Conservation (phyloP, 1,140 invertebrate species). For the Hycleus cichorii region DNA sequence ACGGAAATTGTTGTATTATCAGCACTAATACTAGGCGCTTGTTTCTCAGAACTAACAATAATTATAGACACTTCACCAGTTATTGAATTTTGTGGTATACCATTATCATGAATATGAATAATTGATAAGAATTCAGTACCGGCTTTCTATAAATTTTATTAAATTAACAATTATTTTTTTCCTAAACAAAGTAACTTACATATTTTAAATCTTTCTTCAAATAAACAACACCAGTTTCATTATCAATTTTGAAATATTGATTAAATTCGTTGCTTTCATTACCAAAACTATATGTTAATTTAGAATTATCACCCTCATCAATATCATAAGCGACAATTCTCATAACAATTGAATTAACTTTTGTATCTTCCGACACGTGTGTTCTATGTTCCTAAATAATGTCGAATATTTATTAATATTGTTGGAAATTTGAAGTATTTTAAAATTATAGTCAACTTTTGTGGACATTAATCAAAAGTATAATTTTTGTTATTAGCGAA, state of each 20-base stretch:
- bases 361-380: conserved; percentile 67
- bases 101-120: conserved; percentile 65
- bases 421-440: no score
- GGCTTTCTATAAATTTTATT: conserved; percentile 50
- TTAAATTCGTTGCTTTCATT: conserved; percentile 43
- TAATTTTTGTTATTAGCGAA: no score
- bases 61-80: conserved; percentile 69
- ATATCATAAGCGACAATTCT: conserved; percentile 81
- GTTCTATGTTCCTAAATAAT: conserved; percentile 57
- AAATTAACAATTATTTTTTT: conserved; percentile 45
- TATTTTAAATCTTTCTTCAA: conserved; percentile 50
- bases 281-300: conserved; percentile 49
- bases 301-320: conserved; percentile 79
- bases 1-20: conserved; percentile 54
- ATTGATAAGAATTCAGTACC: conserved; percentile 28
- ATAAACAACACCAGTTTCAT: conserved; percentile 69
- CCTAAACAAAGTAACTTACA: conserved; percentile 33
- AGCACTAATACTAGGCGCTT: conserved; percentile 65
- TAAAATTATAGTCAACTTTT: no score
- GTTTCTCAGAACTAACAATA: conserved; percentile 81
- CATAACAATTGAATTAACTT: conserved; percentile 66
- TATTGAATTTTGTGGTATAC: conserved; percentile 50
- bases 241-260: conserved; percentile 70
- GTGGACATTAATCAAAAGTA: no score
- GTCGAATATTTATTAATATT: conserved; percentile 20